A percentile compares a stretch with the other conserved stretches of the same genome.
phyloP scores from a whole-genome alignment of 2,113 vertebrate species.

The Diglossa brunneiventris region DNA sequence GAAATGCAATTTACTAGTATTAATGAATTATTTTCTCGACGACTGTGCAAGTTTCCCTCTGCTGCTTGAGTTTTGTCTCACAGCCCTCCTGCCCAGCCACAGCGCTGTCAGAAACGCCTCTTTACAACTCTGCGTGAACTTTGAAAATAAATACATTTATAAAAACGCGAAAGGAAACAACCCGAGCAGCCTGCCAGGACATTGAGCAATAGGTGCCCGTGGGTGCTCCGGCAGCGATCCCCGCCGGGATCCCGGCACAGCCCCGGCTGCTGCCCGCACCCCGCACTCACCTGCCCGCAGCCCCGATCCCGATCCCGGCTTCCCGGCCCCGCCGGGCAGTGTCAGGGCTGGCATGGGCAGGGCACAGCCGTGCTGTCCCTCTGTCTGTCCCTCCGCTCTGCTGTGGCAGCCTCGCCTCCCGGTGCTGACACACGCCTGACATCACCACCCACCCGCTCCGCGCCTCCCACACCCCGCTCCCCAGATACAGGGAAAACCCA shows the following conservation, averaged over 20 bases:
- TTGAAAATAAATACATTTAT: background rate
- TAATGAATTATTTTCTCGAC: background rate
- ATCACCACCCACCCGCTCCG: conserved; percentile 71
- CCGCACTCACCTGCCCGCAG: conserved; percentile 46
- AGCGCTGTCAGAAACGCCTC: background rate
- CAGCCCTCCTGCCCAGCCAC: background rate
- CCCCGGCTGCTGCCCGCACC: background rate
- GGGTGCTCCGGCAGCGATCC: background rate
- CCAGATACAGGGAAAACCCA: background rate
- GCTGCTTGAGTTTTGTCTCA: background rate
- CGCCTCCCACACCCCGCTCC: background rate
- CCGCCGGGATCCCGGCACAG: background rate
- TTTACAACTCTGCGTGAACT: background rate
- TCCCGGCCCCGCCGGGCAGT: background rate
- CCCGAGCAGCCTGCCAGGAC: accelerated
- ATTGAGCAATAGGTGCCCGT: accelerated
- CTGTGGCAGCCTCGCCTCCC: conserved; percentile 76
- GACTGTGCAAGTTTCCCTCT: background rate
- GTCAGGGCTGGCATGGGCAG: background rate
- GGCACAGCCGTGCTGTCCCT: background rate
- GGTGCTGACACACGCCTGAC: conserved; percentile 74
- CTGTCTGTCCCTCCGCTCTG: conserved; percentile 43
- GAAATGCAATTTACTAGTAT: background rate
- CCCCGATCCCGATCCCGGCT: background rate
- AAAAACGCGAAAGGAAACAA: background rate